Percentiles rank a stretch among this genome's conserved stretches.
These are phyloP conservation scores for Synodontis membranacea DNA, from an alignment of 2,113 vertebrate genomes.

Conservation along the genomic window DNA sequence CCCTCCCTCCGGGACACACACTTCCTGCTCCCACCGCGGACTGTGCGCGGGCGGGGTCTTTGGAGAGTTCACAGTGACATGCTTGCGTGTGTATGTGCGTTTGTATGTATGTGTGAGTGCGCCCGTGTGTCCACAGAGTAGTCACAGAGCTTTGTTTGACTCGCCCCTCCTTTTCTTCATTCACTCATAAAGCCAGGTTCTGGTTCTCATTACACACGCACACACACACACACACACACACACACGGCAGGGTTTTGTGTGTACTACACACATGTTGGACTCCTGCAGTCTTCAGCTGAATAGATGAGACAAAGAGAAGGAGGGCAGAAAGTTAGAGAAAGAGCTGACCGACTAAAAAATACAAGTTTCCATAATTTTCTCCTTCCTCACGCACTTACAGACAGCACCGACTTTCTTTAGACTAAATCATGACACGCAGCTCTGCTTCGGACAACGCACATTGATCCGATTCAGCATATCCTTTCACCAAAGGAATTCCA, in stretches of 20 bases:
- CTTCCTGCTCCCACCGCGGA: constrained; percentile 51
- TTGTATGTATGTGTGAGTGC: constrained; percentile 21
- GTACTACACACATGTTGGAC: constrained; percentile 26
- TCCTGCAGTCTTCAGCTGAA: constrained; percentile 43
- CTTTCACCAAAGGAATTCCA: not conserved
- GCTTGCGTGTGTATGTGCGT: constrained; percentile 34
- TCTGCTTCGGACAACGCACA: not conserved
- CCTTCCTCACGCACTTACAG: not conserved
- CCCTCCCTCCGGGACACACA: constrained; percentile 50
- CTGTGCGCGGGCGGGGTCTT: constrained; percentile 48
- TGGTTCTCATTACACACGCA: constrained; percentile 58
- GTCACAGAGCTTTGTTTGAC: constrained; percentile 46
- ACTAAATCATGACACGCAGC: not conserved
- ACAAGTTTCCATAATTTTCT: not conserved
- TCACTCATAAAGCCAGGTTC: constrained; percentile 51
- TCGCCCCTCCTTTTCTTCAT: constrained; percentile 50
- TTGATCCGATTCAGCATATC: not conserved
- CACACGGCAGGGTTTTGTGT: constrained; percentile 10
- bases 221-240: constrained; percentile 48
- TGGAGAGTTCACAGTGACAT: constrained; percentile 44
- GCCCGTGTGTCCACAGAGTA: constrained; percentile 28
- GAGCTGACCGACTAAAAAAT: constrained; percentile 1
- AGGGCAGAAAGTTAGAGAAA: constrained; percentile 11
- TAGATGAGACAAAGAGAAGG: constrained; percentile 51
- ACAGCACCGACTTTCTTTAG: not conserved